Conservation (phyloP, 2,797 vertebrate genomes). For the Argentina silus region DNA sequence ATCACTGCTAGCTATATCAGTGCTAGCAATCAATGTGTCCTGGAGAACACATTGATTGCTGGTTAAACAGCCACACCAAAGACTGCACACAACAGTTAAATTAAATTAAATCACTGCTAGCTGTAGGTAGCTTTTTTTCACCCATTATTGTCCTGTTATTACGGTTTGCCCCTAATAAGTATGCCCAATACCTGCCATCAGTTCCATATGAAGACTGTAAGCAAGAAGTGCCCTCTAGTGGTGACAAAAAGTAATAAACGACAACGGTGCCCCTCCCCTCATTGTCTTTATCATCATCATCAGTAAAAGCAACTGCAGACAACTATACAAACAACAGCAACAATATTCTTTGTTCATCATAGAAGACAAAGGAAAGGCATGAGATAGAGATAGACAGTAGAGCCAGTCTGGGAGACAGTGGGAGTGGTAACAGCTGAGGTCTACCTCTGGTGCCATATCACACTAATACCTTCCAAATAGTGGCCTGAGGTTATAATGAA, state of each 20-base stretch:
- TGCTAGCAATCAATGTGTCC: too few relatives aligned
- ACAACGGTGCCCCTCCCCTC: background rate
- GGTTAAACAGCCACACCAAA: too few relatives aligned
- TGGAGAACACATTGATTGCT: too few relatives aligned
- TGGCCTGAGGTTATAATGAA: background rate
- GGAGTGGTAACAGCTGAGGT: background rate
- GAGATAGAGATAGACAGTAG: background rate
- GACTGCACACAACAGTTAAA: too few relatives aligned
- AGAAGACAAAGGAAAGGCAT: background rate
- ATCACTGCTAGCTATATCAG: too few relatives aligned
- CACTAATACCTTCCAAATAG: constrained; percentile 4
- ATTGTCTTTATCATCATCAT: background rate
- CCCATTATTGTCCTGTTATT: background rate
- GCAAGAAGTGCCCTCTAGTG: background rate
- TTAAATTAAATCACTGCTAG: too few relatives aligned
- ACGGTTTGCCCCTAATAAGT: too few relatives aligned
- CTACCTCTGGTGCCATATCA: background rate
- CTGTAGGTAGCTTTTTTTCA: too few relatives aligned
- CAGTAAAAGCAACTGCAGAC: background rate
- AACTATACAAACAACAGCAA: background rate
- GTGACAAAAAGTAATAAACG: background rate
- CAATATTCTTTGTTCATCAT: background rate
- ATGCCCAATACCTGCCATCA: background rate
- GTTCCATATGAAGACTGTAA: background rate
- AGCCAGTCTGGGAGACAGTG: background rate